These are phyloP conservation scores for Maconellicoccus hirsutus DNA, from an alignment of 1,140 invertebrate species.

Conservation along the genomic window DNA sequence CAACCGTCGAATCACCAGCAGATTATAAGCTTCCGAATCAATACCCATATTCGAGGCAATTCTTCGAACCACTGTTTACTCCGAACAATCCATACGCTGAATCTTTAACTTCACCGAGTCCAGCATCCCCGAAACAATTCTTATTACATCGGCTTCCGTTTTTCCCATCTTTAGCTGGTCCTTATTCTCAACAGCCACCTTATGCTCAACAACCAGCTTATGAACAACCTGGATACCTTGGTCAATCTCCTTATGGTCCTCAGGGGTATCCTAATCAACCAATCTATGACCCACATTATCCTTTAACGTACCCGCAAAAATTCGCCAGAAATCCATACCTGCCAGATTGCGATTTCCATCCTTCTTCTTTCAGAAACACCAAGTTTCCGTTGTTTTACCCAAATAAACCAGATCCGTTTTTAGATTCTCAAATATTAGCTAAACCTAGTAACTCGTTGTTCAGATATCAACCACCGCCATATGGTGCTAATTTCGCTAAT, in stretches of 20 bases:
- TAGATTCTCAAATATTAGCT: background rate
- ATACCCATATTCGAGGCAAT: constrained; percentile 13
- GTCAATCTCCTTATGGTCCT: background rate
- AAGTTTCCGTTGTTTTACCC: background rate
- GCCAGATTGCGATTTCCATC: background rate
- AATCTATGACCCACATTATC: background rate
- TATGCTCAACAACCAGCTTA: background rate
- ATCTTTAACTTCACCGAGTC: background rate
- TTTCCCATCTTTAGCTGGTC: background rate
- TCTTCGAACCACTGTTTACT: background rate
- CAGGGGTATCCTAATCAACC: background rate
- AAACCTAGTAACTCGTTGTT: constrained; percentile 11
- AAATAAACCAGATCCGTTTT: background rate
- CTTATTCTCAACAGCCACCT: background rate
- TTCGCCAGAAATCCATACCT: constrained; percentile 3
- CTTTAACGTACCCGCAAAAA: background rate
- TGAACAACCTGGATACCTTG: background rate
- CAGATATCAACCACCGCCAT: background rate
- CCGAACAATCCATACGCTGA: background rate
- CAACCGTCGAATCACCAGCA: background rate
- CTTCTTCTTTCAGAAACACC: background rate
- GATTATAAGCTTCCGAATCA: background rate
- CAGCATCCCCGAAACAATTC: background rate
- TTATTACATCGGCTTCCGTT: background rate
- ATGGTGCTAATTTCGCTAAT: background rate